phyloP scores from a whole-genome alignment of 2,888 invertebrate genomes.

The Geotrupes spiniger region DNA sequence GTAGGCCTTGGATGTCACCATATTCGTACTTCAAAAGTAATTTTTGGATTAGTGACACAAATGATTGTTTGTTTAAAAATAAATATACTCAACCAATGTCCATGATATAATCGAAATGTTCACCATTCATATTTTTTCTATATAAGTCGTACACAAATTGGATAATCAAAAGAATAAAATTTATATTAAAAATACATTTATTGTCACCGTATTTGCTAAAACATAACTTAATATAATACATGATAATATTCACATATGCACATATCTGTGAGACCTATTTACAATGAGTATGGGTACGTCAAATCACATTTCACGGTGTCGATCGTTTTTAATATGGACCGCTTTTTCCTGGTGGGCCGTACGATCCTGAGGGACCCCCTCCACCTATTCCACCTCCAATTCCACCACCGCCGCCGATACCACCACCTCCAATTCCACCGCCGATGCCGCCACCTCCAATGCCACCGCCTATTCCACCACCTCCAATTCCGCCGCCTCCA shows the following conservation, averaged over 20 bases:
- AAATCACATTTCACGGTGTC: slow-evolving; percentile 18
- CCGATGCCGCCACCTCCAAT: slow-evolving; percentile 40
- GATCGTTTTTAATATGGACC: slow-evolving; percentile 43
- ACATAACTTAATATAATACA: slow-evolving; percentile 9
- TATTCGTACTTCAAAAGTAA: no score
- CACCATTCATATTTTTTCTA: no score
- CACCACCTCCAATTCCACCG: slow-evolving; percentile 43
- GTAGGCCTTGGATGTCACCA: no score
- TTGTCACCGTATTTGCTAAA: slow-evolving; percentile 43
- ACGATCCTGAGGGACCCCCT: slow-evolving; percentile 48
- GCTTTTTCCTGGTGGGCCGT: slow-evolving; percentile 48
- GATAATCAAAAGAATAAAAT: neutral
- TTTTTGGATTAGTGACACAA: no score
- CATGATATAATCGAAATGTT: no score
- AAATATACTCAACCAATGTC: no score
- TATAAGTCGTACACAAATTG: no score
- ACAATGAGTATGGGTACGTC: slow-evolving; percentile 14
- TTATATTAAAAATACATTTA: slow-evolving; percentile 21
- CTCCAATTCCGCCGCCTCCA: slow-evolving; percentile 44
- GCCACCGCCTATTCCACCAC: slow-evolving; percentile 40
- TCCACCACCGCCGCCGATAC: slow-evolving; percentile 42
- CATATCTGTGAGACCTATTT: slow-evolving; percentile 15
- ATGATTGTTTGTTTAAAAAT: no score
- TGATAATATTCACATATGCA: slow-evolving; percentile 16
- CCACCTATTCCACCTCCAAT: slow-evolving; percentile 41